These are phyloP conservation scores for Zeugodacus cucurbitae DNA, from an alignment of 1,140 invertebrate species.

Conservation along the genomic window DNA sequence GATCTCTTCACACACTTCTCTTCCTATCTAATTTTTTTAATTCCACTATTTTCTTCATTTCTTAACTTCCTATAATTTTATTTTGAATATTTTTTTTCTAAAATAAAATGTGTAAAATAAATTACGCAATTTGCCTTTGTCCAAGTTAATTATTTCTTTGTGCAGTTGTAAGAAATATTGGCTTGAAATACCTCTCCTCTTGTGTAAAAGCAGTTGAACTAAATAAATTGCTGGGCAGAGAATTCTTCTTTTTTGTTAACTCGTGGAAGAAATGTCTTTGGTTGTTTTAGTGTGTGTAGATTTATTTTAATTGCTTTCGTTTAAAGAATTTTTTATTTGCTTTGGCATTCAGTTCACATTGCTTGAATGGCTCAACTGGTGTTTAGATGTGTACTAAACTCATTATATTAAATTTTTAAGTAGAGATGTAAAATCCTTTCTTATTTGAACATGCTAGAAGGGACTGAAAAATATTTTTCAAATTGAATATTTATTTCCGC, in stretches of 20 bases:
- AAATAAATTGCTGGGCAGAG: not conserved
- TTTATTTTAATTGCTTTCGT: not conserved
- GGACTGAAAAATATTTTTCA: no score
- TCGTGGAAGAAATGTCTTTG: not conserved
- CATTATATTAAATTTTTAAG: no score
- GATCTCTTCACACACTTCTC: not conserved
- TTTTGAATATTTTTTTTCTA: no score
- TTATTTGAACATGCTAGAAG: no score
- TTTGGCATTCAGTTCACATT: not conserved
- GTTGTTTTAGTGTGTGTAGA: not conserved
- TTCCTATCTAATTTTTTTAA: no score
- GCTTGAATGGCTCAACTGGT: no score
- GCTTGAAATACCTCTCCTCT: not conserved
- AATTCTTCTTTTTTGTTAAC: not conserved
- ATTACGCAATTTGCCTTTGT: not conserved
- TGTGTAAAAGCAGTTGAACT: not conserved
- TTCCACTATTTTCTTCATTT: no score
- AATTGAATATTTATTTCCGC: no score
- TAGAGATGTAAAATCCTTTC: no score
- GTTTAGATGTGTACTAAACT: no score
- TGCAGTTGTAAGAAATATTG: not conserved
- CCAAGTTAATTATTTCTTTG: not conserved
- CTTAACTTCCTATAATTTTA: not conserved
- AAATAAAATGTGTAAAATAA: no score
- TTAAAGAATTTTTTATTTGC: not conserved